Evolutionary conservation across 2,113 vertebrate genomes (phyloP).

Genomic region (Ophiodon elongatus): DNA sequence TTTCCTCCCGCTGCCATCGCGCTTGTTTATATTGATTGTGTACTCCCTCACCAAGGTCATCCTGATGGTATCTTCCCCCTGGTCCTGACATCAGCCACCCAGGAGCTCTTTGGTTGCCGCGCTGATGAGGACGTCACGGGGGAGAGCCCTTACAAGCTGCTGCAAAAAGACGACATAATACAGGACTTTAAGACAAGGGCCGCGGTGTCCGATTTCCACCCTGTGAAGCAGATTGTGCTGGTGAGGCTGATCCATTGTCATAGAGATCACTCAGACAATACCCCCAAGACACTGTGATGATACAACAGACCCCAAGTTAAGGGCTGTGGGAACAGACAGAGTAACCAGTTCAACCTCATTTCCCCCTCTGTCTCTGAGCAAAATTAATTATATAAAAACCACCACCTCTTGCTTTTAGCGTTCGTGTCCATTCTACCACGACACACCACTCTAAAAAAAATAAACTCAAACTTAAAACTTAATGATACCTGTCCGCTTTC

Average conservation of each 20-base stretch:
- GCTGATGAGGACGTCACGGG: conserved; percentile 88
- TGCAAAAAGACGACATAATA: conserved; percentile 90
- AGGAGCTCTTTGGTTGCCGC: conserved; percentile 90
- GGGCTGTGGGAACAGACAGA: conserved; percentile 53
- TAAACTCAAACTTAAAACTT: neutral
- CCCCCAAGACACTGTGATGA: conserved; percentile 41
- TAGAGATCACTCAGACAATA: conserved; percentile 41
- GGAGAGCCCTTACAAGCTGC: conserved; percentile 88
- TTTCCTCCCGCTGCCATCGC: neutral
- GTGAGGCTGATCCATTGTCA: conserved; percentile 78
- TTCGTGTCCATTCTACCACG: neutral
- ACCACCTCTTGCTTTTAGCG: neutral
- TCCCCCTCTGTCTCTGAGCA: conserved; percentile 1
- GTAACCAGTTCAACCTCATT: conserved; percentile 19
- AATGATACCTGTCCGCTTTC: neutral
- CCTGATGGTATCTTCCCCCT: conserved; percentile 90
- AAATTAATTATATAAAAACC: neutral
- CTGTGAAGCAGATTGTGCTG: conserved; percentile 86
- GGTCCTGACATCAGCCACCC: conserved; percentile 90
- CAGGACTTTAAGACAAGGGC: conserved; percentile 89
- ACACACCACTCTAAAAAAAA: conserved; percentile 1
- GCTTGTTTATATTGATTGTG: neutral
- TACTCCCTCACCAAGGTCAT: conserved; percentile 78
- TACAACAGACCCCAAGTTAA: conserved; percentile 38
- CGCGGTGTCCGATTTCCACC: conserved; percentile 92